These are phyloP conservation scores for Rousettus leschenaultii DNA, from an alignment of 2,113 vertebrate species.

Conservation along the genomic window DNA sequence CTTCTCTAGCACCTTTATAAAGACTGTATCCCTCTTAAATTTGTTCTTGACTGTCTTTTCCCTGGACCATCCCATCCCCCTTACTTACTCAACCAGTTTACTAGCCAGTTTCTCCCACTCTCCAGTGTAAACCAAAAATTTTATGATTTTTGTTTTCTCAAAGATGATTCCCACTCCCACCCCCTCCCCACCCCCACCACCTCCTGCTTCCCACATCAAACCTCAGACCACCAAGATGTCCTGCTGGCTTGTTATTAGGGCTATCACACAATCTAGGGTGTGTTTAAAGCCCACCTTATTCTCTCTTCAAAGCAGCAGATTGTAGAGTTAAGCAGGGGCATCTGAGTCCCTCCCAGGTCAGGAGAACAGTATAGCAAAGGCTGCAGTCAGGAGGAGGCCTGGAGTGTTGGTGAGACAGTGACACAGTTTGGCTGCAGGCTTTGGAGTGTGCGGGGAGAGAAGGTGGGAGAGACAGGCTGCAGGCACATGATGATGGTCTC, in stretches of 20 bases:
- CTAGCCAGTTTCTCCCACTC: not conserved
- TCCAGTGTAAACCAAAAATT: not conserved
- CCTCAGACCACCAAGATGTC: not conserved
- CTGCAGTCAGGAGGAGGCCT: not conserved
- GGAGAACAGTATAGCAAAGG: not conserved
- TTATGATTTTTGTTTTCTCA: not conserved
- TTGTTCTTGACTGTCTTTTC: not conserved
- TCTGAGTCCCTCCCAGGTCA: not conserved
- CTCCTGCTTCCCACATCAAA: not conserved
- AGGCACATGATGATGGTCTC: not conserved
- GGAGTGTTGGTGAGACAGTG: not conserved
- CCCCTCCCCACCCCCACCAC: not conserved
- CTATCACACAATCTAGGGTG: too few relatives aligned
- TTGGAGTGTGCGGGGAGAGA: not conserved
- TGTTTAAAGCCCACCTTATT: not conserved
- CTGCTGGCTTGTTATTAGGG: not conserved
- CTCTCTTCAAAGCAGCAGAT: not conserved
- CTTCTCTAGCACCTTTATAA: not conserved
- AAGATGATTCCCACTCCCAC: not conserved
- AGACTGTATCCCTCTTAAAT: not conserved
- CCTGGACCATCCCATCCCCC: not conserved
- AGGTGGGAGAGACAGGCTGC: not conserved
- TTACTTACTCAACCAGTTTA: not conserved
- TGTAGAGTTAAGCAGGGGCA: not conserved
- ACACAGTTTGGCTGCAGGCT: not conserved